Base-by-base conservation (phyloP, 1,140 invertebrate species). In the Drosophila parvula region DNA sequence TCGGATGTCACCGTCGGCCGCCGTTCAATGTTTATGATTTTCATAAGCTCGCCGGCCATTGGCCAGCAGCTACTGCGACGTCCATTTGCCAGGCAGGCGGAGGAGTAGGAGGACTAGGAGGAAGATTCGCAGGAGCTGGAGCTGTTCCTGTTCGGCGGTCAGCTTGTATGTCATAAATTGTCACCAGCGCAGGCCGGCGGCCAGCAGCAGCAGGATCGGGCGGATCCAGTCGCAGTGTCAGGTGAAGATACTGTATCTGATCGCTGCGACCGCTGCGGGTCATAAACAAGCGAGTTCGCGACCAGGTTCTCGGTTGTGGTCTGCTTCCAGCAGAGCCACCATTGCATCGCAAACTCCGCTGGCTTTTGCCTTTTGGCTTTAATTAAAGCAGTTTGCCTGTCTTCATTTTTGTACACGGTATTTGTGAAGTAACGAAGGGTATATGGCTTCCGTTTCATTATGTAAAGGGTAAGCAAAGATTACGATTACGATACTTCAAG, bases 21-120 rank as follows among this genome's bases (percentile, higher is more conserved):
- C 48, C 74, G 74, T 65, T 79, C 73, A 88, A 90, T 90, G 90
- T 91, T 91, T 91, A 91, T 91, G 90, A 91, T 91, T 91, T 91
- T 91, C 90, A 91, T 91, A 91, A 77, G 74, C 70, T 80, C 56
- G 71, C 65, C 81, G 74, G 67, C 74, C 81, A 90, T 75, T 74
- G 79, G 77, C 45, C 53, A 70, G 22, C 45, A 38, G 36, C 75
- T 47, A 32, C 41, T 62, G 70, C 32, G 62, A 70, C 70, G 44
- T 63, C 70, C 71, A 74, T 74, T 75, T 75, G 30, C 44, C 47
- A n/a, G 4, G 16, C 10, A 4, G 7, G 38, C 36, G 70, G 53
- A 57, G 56, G 45, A 59, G 59, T 45, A 30, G 67, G 53, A 63
- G 61, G 36, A 41, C n/a, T 22, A 1, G 70, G 53, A 59, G 18